phyloP scores from a whole-genome alignment of 2,113 vertebrate species.

The Siniperca knerii region DNA sequence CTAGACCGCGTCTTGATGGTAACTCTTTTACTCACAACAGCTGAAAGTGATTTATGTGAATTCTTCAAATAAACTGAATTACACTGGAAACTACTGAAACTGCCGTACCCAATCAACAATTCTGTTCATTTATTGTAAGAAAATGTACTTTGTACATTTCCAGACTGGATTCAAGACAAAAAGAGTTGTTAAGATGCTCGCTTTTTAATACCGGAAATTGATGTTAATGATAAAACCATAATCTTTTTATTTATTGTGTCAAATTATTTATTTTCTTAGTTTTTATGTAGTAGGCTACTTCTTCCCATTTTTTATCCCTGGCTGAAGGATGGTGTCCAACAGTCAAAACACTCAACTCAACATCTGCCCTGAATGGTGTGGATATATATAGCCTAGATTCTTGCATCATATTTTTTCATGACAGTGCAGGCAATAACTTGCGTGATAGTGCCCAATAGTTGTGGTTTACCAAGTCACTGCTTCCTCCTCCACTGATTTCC shows the following conservation, averaged over 20 bases:
- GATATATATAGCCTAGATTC: background rate
- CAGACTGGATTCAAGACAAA: background rate
- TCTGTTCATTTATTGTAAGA: background rate
- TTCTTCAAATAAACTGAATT: background rate
- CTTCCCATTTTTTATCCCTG: background rate
- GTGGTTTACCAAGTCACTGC: conserved; percentile 13
- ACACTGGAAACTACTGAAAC: background rate
- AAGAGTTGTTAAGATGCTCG: no score
- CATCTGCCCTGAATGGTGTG: background rate
- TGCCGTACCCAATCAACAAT: background rate
- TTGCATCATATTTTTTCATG: background rate
- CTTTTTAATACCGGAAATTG: background rate
- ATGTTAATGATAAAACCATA: background rate
- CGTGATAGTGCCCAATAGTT: background rate
- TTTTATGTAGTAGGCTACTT: background rate
- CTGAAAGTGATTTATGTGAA: background rate
- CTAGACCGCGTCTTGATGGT: background rate
- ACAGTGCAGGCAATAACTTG: background rate
- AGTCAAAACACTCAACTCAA: background rate
- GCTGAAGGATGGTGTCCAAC: background rate
- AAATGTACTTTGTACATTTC: background rate
- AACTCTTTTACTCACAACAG: background rate
- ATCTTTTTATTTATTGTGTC: background rate
- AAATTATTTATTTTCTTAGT: background rate
- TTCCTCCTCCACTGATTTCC: conserved; percentile 35